Conservation (phyloP, 2,888 invertebrate genomes). For the Ectemnius cavifrons region DNA sequence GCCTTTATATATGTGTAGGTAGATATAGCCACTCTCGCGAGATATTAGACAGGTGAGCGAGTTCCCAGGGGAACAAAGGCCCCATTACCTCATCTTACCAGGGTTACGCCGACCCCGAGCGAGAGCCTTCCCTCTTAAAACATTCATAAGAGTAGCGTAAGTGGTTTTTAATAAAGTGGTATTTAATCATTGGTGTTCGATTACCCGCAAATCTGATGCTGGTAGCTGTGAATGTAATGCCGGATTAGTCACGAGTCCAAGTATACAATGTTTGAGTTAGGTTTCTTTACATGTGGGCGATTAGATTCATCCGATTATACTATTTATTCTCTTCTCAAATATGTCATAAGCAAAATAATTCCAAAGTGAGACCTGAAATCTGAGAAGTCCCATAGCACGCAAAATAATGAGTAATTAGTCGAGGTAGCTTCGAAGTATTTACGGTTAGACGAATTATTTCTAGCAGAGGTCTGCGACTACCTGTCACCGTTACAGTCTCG, state of each 20-base stretch:
- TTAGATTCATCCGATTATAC: conserved; percentile 10
- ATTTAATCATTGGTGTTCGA: conserved; percentile 72
- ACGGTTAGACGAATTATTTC: conserved; percentile 72
- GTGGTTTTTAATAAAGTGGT: conserved; percentile 74
- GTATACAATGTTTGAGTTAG: conserved; percentile 24
- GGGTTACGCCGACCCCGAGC: conserved; percentile 55
- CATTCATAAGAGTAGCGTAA: conserved; percentile 71
- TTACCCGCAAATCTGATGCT: conserved; percentile 67
- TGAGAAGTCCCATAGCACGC: no score
- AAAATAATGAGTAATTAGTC: conserved; percentile 5
- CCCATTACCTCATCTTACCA: conserved; percentile 72
- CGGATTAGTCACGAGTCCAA: conserved; percentile 51
- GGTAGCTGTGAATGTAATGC: conserved; percentile 8
- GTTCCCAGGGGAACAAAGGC: conserved; percentile 76
- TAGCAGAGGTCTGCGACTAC: conserved; percentile 55
- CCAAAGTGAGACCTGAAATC: neutral
- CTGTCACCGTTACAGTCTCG: conserved; percentile 49
- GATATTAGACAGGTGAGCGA: conserved; percentile 75
- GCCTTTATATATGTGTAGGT: conserved; percentile 2
- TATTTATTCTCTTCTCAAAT: no score
- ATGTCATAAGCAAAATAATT: neutral
- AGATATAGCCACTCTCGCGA: conserved; percentile 67
- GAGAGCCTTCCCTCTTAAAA: conserved; percentile 63
- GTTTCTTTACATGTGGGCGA: conserved; percentile 54
- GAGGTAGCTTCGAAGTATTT: conserved; percentile 43